Conservation (phyloP, 2,113 vertebrate genomes). For the Varanus komodoensis region DNA sequence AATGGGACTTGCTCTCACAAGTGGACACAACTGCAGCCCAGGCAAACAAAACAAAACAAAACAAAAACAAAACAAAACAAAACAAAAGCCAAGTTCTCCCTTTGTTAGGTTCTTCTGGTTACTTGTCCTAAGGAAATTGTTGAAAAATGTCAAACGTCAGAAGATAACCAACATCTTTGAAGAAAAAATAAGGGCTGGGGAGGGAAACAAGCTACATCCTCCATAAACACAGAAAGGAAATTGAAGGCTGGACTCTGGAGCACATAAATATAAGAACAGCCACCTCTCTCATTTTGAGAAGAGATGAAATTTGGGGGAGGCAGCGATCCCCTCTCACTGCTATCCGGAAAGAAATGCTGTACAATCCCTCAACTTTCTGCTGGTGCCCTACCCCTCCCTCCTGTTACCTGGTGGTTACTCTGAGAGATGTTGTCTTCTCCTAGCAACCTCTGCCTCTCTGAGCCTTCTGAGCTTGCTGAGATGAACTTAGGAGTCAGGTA, state of each 20-base stretch:
- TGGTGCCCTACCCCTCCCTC: slow-evolving; percentile 49
- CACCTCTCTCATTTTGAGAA: neutral
- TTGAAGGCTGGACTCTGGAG: neutral
- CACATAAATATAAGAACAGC: neutral
- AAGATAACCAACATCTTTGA: neutral
- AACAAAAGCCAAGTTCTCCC: neutral
- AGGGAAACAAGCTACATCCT: neutral
- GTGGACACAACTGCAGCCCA: no score
- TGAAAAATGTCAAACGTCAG: neutral
- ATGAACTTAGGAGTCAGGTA: slow-evolving; percentile 48
- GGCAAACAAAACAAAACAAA: no score
- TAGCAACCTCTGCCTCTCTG: slow-evolving; percentile 68
- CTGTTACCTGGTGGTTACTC: slow-evolving; percentile 39
- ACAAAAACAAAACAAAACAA: no score
- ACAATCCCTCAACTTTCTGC: slow-evolving; percentile 3
- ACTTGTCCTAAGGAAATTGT: neutral
- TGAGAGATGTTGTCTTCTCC: slow-evolving; percentile 57
- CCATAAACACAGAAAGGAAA: neutral
- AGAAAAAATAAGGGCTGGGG: no score
- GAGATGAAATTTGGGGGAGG: neutral
- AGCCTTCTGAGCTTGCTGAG: slow-evolving; percentile 48
- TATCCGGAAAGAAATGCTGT: neutral
- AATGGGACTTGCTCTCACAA: no score
- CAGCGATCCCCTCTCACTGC: neutral
- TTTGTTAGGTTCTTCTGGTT: neutral